A percentile compares a stretch with the other conserved stretches of the same genome.
phyloP scores from a whole-genome alignment of 2,797 vertebrate species.

The Taeniopygia guttata region DNA sequence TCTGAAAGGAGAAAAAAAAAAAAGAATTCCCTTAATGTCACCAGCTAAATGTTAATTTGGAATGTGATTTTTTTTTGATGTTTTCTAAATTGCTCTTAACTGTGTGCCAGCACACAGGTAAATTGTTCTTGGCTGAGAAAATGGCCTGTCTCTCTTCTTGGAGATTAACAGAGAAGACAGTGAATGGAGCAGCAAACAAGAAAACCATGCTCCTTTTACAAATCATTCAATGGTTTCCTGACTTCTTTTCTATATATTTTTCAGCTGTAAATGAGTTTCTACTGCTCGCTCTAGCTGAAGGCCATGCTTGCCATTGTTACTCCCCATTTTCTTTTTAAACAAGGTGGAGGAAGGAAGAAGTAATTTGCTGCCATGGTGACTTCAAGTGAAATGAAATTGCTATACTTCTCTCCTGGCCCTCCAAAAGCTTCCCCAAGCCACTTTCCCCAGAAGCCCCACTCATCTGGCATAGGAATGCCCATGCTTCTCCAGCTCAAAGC shows the following conservation, averaged over 20 bases:
- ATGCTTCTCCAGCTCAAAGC: neutral
- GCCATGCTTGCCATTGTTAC: slow-evolving; percentile 6
- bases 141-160: neutral
- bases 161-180: slow-evolving; percentile 16
- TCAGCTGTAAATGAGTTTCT: slow-evolving; percentile 58
- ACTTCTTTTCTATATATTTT: slow-evolving; percentile 50
- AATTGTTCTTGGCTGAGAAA: slow-evolving; percentile 41
- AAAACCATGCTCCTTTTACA: slow-evolving; percentile 32
- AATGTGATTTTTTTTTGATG: neutral
- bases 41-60: slow-evolving; percentile 33
- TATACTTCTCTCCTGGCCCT: neutral
- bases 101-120: slow-evolving; percentile 32
- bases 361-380: slow-evolving; percentile 58
- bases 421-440: neutral
- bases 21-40: neutral
- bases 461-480: neutral
- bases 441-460: neutral
- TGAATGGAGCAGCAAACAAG: slow-evolving; percentile 46
- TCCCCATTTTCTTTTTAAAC: slow-evolving; percentile 45
- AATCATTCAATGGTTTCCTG: slow-evolving; percentile 48
- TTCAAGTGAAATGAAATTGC: slow-evolving; percentile 6
- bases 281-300: neutral
- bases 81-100: slow-evolving; percentile 50
- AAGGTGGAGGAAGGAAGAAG: slow-evolving; percentile 4
- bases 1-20: neutral